phyloP scores from a whole-genome alignment of 1,140 invertebrate species.

The Chironomus striatipennis region DNA sequence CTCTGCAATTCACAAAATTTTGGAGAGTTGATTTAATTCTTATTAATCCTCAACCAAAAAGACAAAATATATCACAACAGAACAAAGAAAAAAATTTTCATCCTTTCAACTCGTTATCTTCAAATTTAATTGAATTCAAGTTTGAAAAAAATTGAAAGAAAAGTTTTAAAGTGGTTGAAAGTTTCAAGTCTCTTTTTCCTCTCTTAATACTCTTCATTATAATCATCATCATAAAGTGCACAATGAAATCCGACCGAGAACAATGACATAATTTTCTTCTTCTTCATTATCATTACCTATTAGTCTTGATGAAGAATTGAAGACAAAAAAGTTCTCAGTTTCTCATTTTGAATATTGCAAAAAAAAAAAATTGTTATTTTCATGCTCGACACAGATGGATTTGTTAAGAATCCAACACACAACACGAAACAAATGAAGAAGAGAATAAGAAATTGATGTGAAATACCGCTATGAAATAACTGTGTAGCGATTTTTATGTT shows the following conservation, averaged over 20 bases:
- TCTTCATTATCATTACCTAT: neutral
- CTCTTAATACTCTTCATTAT: too few species aligned
- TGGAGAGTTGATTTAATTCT: too few species aligned
- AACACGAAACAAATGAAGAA: neutral
- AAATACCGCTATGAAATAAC: constrained; percentile 18
- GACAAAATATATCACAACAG: too few species aligned
- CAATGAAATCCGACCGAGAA: neutral
- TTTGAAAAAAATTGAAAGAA: too few species aligned
- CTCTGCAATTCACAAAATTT: too few species aligned
- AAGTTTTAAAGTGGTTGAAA: too few species aligned
- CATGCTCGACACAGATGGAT: neutral
- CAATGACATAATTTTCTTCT: neutral
- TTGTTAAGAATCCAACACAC: neutral
- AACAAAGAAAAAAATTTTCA: too few species aligned
- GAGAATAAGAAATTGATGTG: neutral
- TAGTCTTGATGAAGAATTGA: neutral
- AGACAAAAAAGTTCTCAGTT: neutral
- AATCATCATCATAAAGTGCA: neutral
- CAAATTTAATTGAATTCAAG: too few species aligned
- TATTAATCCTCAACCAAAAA: too few species aligned
- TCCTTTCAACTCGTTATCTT: too few species aligned
- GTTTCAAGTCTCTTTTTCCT: too few species aligned
- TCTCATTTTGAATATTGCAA: neutral
- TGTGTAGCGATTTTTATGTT: constrained; percentile 17
- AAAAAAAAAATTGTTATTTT: neutral